Evolutionary conservation across 2,797 vertebrate species (phyloP).

Genomic region (Avahi laniger): DNA sequence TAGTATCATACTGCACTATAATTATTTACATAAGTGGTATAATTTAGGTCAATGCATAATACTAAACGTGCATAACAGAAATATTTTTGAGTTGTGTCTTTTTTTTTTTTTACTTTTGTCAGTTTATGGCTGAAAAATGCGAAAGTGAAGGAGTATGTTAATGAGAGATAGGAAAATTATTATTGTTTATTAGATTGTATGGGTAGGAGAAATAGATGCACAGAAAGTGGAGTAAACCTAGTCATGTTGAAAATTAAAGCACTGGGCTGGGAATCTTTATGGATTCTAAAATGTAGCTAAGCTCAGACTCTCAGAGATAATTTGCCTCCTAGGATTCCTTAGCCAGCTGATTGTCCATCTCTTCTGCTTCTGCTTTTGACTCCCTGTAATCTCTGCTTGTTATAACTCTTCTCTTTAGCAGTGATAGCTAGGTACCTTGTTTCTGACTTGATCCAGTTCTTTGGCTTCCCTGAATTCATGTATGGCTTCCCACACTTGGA

Average conservation of each 20-base stretch:
- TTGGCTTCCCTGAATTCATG: neutral
- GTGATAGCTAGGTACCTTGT: neutral
- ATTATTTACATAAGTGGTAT: neutral
- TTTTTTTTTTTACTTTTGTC: neutral
- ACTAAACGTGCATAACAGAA: neutral
- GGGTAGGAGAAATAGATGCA: neutral
- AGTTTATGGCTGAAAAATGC: constrained; percentile 14
- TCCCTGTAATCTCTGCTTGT: neutral
- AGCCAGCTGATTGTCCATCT: neutral
- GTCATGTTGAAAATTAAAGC: neutral
- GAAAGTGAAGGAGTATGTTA: neutral
- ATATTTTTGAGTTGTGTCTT: neutral
- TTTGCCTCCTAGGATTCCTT: neutral
- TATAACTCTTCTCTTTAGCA: neutral
- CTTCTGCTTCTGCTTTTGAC: neutral
- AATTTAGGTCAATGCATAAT: neutral
- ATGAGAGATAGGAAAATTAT: neutral
- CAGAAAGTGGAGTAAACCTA: neutral
- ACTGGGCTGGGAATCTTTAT: neutral
- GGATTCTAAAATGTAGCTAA: neutral
- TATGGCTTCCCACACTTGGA: neutral
- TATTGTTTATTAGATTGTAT: neutral
- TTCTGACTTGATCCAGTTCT: neutral
- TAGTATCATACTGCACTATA: neutral
- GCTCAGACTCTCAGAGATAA: neutral